phyloP scores from a whole-genome alignment of 2,113 vertebrate genomes.

The Mobula birostris region DNA sequence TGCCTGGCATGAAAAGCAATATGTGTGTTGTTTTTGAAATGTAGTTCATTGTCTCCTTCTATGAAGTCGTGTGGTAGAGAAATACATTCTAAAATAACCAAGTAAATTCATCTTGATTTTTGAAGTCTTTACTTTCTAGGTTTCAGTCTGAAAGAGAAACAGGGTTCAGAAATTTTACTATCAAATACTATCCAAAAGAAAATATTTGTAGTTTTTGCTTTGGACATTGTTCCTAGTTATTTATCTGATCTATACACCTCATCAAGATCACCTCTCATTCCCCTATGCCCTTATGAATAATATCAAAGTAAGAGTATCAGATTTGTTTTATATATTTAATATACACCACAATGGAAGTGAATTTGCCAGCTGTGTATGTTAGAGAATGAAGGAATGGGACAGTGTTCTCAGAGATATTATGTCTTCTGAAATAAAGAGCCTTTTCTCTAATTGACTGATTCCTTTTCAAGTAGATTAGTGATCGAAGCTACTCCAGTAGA shows the following conservation, averaged over 20 bases:
- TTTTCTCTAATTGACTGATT: neutral
- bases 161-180: slow-evolving; percentile 95
- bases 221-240: slow-evolving; percentile 29
- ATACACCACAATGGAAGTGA: too few relatives aligned
- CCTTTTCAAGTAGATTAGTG: neutral
- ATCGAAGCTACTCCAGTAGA: neutral
- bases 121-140: slow-evolving; percentile 50
- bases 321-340: too few relatives aligned
- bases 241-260: too few relatives aligned
- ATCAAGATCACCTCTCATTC: too few relatives aligned
- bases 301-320: too few relatives aligned
- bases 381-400: neutral
- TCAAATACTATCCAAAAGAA: slow-evolving; percentile 96
- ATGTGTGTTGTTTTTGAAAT: neutral
- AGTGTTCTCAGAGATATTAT: neutral
- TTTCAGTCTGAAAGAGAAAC: slow-evolving; percentile 96
- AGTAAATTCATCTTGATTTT: neutral
- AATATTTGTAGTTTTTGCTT: slow-evolving; percentile 62
- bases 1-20: neutral
- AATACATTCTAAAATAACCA: neutral
- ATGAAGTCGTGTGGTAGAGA: neutral
- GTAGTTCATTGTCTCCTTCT: neutral
- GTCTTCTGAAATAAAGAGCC: neutral
- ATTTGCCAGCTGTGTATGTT: neutral
- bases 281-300: too few relatives aligned